Evolutionary conservation across 2,888 invertebrate genomes (phyloP).

Genomic region (Lepidonotus clava): DNA sequence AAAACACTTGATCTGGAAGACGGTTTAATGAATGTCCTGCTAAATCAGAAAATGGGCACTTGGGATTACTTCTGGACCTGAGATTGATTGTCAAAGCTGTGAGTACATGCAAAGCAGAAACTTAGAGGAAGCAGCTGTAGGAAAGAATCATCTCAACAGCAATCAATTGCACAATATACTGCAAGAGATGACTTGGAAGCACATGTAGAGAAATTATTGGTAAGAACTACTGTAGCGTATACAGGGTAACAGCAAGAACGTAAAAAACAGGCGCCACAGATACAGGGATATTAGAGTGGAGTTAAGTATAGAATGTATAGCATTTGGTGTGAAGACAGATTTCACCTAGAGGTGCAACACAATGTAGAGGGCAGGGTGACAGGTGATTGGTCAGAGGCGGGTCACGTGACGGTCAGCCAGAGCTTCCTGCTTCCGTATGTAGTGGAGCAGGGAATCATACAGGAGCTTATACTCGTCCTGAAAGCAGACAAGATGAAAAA

Average conservation of each 20-base stretch:
- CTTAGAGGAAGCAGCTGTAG: not conserved
- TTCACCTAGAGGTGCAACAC: constrained; percentile 57
- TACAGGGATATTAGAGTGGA: not conserved
- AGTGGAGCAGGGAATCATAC: constrained; percentile 55
- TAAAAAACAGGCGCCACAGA: not conserved
- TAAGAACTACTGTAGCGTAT: constrained; percentile 11
- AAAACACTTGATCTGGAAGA: not conserved
- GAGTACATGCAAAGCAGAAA: constrained; percentile 38
- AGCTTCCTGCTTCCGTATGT: constrained; percentile 50
- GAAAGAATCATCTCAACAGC: constrained; percentile 20
- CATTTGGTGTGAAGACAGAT: constrained; percentile 42
- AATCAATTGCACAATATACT: constrained; percentile 4
- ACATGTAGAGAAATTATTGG: not conserved
- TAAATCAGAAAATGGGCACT: not conserved
- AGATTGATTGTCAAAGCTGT: constrained; percentile 38
- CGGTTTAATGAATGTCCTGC: not conserved
- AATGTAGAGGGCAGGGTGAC: constrained; percentile 54
- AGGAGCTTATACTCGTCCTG: constrained; percentile 57
- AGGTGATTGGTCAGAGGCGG: constrained; percentile 55
- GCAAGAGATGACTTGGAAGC: constrained; percentile 19
- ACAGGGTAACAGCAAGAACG: not conserved
- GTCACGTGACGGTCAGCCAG: constrained; percentile 54
- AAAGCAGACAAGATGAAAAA: constrained; percentile 52
- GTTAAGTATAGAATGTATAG: constrained; percentile 33
- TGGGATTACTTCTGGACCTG: not conserved